A percentile compares a stretch with the other conserved stretches of the same genome.
phyloP scores from a whole-genome alignment of 2,888 invertebrate species.

The Zootermopsis nevadensis region DNA sequence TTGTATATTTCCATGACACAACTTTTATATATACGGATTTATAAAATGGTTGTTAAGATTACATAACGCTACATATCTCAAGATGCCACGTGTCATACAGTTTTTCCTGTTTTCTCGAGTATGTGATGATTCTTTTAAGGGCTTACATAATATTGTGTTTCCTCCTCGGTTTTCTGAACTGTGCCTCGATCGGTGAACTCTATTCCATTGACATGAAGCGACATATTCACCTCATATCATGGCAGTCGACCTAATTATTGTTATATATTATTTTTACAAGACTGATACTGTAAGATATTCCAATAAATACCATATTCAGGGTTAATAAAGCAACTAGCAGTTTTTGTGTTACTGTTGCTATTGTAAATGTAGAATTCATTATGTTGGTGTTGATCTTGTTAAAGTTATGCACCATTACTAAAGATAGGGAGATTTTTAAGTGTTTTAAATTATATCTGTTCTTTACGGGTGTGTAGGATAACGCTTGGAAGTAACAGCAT shows the following conservation, averaged over 20 bases:
- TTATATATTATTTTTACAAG: constrained; percentile 45
- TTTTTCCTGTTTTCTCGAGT: background rate
- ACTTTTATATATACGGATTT: background rate
- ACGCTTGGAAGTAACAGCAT: background rate
- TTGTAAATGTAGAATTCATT: constrained; percentile 15
- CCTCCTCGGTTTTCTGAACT: background rate
- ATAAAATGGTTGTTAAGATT: background rate
- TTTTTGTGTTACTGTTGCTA: constrained; percentile 31
- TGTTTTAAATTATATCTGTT: constrained; percentile 31
- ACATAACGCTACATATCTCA: background rate
- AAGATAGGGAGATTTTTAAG: constrained; percentile 23
- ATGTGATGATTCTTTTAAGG: background rate
- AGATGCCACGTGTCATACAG: background rate
- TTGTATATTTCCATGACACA: background rate
- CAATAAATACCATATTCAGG: constrained; percentile 22
- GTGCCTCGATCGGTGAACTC: background rate
- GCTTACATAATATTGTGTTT: background rate
- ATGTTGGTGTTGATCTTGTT: constrained; percentile 38
- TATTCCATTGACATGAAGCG: background rate
- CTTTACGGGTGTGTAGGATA: constrained; percentile 11
- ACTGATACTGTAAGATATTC: constrained; percentile 42
- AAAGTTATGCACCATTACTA: constrained; percentile 1
- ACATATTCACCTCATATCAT: constrained; percentile 17
- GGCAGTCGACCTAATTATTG: background rate
- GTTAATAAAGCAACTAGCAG: constrained; percentile 16